Percentiles rank a stretch among this genome's conserved stretches.
phyloP scores from a whole-genome alignment of 2,888 invertebrate genomes.

The Laothoe populi region DNA sequence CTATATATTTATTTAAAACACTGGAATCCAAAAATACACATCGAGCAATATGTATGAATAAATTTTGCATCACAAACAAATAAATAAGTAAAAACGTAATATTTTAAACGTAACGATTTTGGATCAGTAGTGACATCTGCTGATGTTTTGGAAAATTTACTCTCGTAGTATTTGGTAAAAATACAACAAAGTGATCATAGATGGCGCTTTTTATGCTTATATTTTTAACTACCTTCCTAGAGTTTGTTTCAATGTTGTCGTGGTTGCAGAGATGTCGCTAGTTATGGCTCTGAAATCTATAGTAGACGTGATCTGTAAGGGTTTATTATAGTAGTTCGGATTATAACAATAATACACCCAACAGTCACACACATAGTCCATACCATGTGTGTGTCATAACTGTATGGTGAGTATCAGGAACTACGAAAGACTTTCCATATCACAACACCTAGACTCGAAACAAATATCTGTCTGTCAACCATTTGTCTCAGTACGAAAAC shows the following conservation, averaged over 20 bases:
- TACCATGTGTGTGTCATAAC: too few relatives aligned
- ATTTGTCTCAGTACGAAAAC: too few relatives aligned
- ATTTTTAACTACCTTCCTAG: background rate
- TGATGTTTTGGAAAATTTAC: background rate
- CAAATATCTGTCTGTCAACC: too few relatives aligned
- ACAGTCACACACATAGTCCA: too few relatives aligned
- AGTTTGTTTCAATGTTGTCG: background rate
- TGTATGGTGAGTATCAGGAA: too few relatives aligned
- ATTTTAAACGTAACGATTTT: slow-evolving; percentile 9
- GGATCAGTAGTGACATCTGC: background rate
- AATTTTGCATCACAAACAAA: slow-evolving; percentile 14
- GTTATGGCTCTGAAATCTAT: background rate
- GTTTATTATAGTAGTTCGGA: too few relatives aligned
- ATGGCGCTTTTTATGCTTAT: slow-evolving; percentile 32
- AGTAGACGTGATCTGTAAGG: background rate
- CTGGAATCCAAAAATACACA: slow-evolving; percentile 7
- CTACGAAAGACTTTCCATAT: too few relatives aligned
- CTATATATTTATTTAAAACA: slow-evolving; percentile 6
- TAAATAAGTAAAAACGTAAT: slow-evolving; percentile 6
- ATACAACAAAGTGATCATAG: slow-evolving; percentile 22
- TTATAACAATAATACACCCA: too few relatives aligned
- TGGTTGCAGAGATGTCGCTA: slow-evolving; percentile 34
- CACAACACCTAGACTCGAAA: too few relatives aligned
- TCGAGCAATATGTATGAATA: slow-evolving; percentile 2
- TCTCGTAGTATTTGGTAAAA: background rate